A percentile compares a stretch with the other conserved stretches of the same genome.
Conservation (phyloP, 2,888 invertebrate genomes). For the Drosophila ezoana region DNA sequence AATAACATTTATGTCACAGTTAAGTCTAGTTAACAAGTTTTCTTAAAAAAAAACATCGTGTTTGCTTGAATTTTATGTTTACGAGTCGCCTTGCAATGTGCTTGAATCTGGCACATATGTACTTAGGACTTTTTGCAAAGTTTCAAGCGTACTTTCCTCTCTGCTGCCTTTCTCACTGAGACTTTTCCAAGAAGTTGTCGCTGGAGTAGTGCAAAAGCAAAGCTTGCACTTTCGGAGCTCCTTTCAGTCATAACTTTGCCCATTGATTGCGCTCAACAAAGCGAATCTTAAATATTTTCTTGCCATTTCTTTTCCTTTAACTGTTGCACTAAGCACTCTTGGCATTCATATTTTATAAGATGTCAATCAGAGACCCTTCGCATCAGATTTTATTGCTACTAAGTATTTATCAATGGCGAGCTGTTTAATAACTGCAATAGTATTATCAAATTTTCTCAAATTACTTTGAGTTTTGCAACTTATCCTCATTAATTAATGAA, state of each 20-base stretch:
- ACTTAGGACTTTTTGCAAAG: slow-evolving; percentile 29
- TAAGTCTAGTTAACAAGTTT: slow-evolving; percentile 30
- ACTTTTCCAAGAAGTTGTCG: slow-evolving; percentile 30
- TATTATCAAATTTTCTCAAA: no score
- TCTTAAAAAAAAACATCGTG: slow-evolving; percentile 7
- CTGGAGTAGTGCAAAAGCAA: slow-evolving; percentile 16
- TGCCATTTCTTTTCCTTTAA: not conserved
- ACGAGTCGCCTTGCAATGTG: slow-evolving; percentile 7
- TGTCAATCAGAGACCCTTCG: not conserved
- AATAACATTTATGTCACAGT: slow-evolving; percentile 29
- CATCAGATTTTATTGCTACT: not conserved
- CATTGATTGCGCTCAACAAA: slow-evolving; percentile 37
- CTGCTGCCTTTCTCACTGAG: slow-evolving; percentile 24
- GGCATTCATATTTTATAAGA: not conserved
- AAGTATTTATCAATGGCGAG: not conserved
- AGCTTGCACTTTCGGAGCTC: slow-evolving; percentile 32
- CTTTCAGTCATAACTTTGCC: slow-evolving; percentile 35
- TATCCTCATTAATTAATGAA: no score
- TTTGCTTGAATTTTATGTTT: slow-evolving; percentile 23
- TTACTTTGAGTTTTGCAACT: no score
- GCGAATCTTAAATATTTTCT: slow-evolving; percentile 23
- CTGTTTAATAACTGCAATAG: no score
- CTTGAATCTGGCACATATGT: slow-evolving; percentile 24
- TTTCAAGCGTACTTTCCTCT: slow-evolving; percentile 50
- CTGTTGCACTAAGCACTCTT: not conserved